phyloP scores from a whole-genome alignment of 1,140 invertebrate genomes.

The Papilio aristodemus region DNA sequence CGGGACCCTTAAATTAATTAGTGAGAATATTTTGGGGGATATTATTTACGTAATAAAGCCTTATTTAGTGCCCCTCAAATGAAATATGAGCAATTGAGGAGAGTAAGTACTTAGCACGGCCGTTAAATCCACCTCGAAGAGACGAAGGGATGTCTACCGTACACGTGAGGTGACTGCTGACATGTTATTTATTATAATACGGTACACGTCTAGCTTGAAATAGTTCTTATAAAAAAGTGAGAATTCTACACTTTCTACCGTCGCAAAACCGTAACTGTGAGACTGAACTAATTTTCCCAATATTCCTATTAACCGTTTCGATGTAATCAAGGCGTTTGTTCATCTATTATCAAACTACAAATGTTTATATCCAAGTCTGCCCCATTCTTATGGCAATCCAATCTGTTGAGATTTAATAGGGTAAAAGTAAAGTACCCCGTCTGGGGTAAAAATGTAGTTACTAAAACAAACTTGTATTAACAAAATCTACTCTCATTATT shows the following conservation, averaged over 20 bases:
- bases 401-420: too few relatives aligned
- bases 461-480: conserved; percentile 4
- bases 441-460: too few relatives aligned
- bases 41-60: conserved; percentile 78
- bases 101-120: conserved; percentile 61
- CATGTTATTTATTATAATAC: background rate
- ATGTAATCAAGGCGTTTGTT: too few relatives aligned
- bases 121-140: conserved; percentile 22
- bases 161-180: conserved; percentile 10
- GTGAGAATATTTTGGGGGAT: conserved; percentile 74
- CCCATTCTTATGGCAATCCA: too few relatives aligned
- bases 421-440: too few relatives aligned
- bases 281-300: too few relatives aligned
- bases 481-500: conserved; percentile 42
- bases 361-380: too few relatives aligned
- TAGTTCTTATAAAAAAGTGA: background rate
- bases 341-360: too few relatives aligned
- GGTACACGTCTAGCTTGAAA: too few relatives aligned
- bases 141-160: background rate
- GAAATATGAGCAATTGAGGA: conserved; percentile 76
- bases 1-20: conserved; percentile 75
- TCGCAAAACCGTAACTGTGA: too few relatives aligned
- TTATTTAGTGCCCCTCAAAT: conserved; percentile 73
- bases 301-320: too few relatives aligned
- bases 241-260: too few relatives aligned